Evolutionary conservation across 2,113 vertebrate genomes (phyloP).

Genomic region (Orientallactaga bullata): DNA sequence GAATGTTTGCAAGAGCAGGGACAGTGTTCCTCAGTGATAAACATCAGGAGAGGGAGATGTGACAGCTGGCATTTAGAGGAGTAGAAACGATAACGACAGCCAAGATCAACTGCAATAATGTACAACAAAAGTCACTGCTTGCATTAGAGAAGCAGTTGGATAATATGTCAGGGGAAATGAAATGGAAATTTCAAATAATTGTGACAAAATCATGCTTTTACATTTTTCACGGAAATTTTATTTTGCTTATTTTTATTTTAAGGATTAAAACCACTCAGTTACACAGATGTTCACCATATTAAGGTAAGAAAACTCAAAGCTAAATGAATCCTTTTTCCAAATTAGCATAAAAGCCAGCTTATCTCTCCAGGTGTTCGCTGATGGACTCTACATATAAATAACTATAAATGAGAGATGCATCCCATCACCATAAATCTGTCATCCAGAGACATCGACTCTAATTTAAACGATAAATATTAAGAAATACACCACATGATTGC

Average conservation of each 20-base stretch:
- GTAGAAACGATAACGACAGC: not conserved
- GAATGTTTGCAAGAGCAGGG: not conserved
- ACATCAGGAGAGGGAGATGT: not conserved
- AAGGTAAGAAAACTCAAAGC: constrained; percentile 33
- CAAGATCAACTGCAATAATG: not conserved
- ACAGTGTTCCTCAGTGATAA: not conserved
- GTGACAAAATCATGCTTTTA: not conserved
- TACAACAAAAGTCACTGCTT: not conserved
- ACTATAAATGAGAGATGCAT: constrained; percentile 17
- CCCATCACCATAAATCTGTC: not conserved
- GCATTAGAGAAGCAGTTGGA: not conserved
- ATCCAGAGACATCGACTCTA: not conserved
- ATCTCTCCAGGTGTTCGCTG: constrained; percentile 59
- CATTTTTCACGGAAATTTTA: not conserved
- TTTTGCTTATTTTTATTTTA: constrained; percentile 43
- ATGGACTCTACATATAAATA: constrained; percentile 18
- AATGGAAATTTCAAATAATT: not conserved
- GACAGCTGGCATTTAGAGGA: not conserved
- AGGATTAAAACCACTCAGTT: constrained; percentile 3
- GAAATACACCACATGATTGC: not conserved
- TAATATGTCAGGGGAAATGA: not conserved
- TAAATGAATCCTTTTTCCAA: constrained; percentile 10
- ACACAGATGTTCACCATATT: constrained; percentile 54
- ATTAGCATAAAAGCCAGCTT: constrained; percentile 42
- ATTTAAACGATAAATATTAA: constrained; percentile 3